Evolutionary conservation across 1,140 invertebrate genomes (phyloP), one percentile per base, ranked within the genome.

Genomic region (Drosophila sechellia): DNA sequence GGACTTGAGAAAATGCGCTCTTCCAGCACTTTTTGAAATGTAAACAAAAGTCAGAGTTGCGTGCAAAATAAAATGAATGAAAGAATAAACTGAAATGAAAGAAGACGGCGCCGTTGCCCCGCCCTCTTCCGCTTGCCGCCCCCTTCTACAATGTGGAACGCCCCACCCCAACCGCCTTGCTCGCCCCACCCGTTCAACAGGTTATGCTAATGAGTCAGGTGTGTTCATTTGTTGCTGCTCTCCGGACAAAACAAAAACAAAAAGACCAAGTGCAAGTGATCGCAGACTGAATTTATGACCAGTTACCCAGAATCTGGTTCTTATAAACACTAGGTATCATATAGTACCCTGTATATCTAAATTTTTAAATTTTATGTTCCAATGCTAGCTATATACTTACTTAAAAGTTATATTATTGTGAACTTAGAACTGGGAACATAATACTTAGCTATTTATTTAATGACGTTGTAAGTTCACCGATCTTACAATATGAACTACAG

Each of bases 141-240:
- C 5, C 27, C 40, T 8, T 17, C 25, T 34, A 49, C 31, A 17
- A 49, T 25, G 48, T 15, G 3, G 48, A 35, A 45, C 25, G 6
- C 6, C 12, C 20, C 34, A 3, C 39, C 5, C 22, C 22, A 1
- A 12, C 8, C 4, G 11, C 54, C 42, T 22, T n/a, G 37, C 25
- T 22, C 34, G 10, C 35, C 13, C 42, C 27, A 5, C 59, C 56
- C 53, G 77, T 78, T 64, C 35, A 61, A 85, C 81, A 86, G 81
- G 81, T 85, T 85, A 85, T 85, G 81, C 74, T 74, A 85, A 86
- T 85, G 78, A 85, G 77, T 81, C 73, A 84, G 77, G 81, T 69
- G 68, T 20, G 8, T 20, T 6, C 6, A 15, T 17, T 35, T 34
- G n/a, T 20, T 35, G 49, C 15, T 50, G 17, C 25, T 8, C 34